Evolutionary conservation across 2,113 vertebrate species (phyloP).

Genomic region (Urocynchramus pylzowi): DNA sequence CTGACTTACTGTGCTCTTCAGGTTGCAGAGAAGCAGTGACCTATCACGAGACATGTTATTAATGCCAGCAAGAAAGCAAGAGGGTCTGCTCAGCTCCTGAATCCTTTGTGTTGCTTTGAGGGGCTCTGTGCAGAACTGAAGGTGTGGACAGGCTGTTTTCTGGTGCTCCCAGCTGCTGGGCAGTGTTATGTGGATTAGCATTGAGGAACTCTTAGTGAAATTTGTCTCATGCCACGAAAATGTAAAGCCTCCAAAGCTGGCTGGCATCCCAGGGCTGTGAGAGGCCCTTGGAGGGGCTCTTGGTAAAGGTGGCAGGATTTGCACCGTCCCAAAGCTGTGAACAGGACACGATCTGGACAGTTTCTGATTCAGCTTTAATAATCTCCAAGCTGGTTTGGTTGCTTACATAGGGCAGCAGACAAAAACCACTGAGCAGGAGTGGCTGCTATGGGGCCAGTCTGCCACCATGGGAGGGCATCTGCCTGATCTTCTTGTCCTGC

Average conservation of each 20-base stretch:
- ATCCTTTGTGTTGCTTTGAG: neutral
- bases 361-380: neutral
- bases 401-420: neutral
- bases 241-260: slow-evolving; percentile 40
- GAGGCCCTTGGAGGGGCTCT: slow-evolving; percentile 18
- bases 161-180: neutral
- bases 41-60: neutral
- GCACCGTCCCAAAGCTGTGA: fast-evolving
- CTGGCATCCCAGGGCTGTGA: slow-evolving; percentile 18
- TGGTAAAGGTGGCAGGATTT: slow-evolving; percentile 1
- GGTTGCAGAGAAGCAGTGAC: neutral
- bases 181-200: neutral
- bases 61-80: neutral
- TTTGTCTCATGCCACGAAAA: slow-evolving; percentile 47
- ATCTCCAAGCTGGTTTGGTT: neutral
- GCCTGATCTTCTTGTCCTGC: neutral
- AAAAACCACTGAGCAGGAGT: neutral
- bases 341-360: neutral
- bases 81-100: neutral
- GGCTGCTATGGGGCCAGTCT: neutral
- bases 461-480: neutral
- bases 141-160: neutral
- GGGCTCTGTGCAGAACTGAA: neutral
- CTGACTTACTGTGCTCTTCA: neutral
- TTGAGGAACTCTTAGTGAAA: neutral